phyloP scores from a whole-genome alignment of 2,113 vertebrate genomes.

The Triplophysa rosa region DNA sequence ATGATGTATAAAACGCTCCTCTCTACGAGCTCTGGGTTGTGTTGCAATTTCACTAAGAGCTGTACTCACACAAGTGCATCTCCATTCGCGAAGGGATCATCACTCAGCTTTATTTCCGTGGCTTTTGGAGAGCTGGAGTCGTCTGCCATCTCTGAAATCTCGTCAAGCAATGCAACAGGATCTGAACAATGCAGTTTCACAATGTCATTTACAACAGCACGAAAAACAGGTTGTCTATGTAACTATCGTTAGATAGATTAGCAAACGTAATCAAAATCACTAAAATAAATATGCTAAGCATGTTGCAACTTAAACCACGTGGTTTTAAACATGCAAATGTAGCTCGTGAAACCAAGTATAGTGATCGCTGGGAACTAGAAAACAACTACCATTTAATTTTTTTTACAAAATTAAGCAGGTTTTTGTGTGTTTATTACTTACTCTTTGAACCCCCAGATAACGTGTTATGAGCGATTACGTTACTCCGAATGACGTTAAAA shows the following conservation, averaged over 20 bases:
- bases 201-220: no score
- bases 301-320: background rate
- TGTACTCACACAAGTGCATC: conserved; percentile 49
- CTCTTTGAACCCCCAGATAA: background rate
- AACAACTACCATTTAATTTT: background rate
- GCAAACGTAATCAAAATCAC: no score
- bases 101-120: conserved; percentile 57
- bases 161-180: background rate
- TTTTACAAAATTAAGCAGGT: background rate
- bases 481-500: background rate
- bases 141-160: conserved; percentile 56
- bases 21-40: background rate
- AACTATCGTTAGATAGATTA: no score
- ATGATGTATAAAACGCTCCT: background rate
- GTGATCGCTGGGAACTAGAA: no score
- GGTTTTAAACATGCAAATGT: background rate
- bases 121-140: conserved; percentile 63
- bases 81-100: conserved; percentile 54
- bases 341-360: background rate
- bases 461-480: background rate
- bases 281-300: no score
- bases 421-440: background rate
- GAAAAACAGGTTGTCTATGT: no score
- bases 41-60: background rate
- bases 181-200: no score